phyloP scores from a whole-genome alignment of 2,888 invertebrate species.

The Calliphora vomitoria region DNA sequence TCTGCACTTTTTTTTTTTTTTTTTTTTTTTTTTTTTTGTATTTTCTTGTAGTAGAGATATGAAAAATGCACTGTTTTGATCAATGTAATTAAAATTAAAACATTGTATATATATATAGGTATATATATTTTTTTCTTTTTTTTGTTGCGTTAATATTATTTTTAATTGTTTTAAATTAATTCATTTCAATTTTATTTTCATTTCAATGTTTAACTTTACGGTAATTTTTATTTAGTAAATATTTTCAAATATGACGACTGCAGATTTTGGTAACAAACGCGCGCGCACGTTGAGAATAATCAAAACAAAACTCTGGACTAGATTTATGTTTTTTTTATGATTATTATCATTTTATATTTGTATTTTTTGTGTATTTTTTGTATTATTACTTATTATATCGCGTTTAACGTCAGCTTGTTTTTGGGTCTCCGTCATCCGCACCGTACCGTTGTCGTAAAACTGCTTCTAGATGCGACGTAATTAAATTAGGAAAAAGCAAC shows the following conservation, averaged over 20 bases:
- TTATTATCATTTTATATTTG: slow-evolving; percentile 36
- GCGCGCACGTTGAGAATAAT: slow-evolving; percentile 55
- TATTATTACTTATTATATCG: slow-evolving; percentile 28
- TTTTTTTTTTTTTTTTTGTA: neutral
- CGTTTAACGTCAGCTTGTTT: slow-evolving; percentile 54
- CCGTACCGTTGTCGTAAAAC: slow-evolving; percentile 57
- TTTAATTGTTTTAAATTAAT: neutral
- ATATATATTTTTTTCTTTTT: too few relatives aligned
- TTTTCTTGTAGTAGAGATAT: neutral
- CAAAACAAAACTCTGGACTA: slow-evolving; percentile 69
- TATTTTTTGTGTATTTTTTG: slow-evolving; percentile 27
- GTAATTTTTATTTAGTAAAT: neutral
- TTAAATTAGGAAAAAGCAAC: slow-evolving; percentile 62
- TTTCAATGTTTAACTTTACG: neutral
- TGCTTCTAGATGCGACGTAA: slow-evolving; percentile 62
- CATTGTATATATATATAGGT: neutral
- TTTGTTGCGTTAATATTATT: neutral
- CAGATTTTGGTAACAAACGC: slow-evolving; percentile 33
- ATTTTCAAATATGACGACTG: slow-evolving; percentile 17
- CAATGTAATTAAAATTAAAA: neutral
- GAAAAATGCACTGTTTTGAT: neutral
- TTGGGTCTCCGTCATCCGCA: slow-evolving; percentile 46
- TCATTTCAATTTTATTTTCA: neutral
- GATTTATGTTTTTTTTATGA: slow-evolving; percentile 74
- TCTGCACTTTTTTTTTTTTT: neutral